Percentiles rank a stretch among this genome's conserved stretches.
Evolutionary conservation across 2,797 vertebrate species (phyloP).

Genomic region (Tympanoctomys barrerae): DNA sequence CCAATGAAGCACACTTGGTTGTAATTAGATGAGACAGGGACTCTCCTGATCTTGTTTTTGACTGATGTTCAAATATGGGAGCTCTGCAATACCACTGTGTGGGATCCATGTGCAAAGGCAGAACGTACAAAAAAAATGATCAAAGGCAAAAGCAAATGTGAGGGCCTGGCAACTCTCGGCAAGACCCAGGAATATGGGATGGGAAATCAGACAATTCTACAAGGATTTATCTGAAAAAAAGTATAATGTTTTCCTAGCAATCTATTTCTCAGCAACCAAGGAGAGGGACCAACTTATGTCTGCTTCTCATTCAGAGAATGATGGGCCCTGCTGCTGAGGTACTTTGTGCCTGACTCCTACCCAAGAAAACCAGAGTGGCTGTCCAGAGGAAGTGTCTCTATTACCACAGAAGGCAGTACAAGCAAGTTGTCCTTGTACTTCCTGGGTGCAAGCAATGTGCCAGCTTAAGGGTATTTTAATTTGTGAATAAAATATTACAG

Average conservation of each 20-base stretch:
- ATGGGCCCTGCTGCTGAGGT: not conserved
- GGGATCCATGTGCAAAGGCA: not conserved
- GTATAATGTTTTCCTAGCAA: not conserved
- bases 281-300: not conserved
- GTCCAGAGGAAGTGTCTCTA: not conserved
- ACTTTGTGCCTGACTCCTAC: not conserved
- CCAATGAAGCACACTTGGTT: not conserved
- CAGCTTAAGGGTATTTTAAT: not conserved
- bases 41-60: not conserved
- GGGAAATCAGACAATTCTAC: not conserved
- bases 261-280: not conserved
- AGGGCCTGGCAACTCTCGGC: not conserved
- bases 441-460: not conserved
- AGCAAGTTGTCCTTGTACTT: not conserved
- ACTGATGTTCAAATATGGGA: not conserved
- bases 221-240: not conserved
- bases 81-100: not conserved
- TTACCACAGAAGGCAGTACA: not conserved
- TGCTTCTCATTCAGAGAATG: not conserved
- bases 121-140: constrained; percentile 28
- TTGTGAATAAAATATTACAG: not conserved
- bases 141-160: not conserved
- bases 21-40: not conserved
- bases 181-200: not conserved
- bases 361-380: not conserved